These are phyloP conservation scores for Phalacrocorax aristotelis DNA, from an alignment of 2,113 vertebrate species.

Conservation along the genomic window DNA sequence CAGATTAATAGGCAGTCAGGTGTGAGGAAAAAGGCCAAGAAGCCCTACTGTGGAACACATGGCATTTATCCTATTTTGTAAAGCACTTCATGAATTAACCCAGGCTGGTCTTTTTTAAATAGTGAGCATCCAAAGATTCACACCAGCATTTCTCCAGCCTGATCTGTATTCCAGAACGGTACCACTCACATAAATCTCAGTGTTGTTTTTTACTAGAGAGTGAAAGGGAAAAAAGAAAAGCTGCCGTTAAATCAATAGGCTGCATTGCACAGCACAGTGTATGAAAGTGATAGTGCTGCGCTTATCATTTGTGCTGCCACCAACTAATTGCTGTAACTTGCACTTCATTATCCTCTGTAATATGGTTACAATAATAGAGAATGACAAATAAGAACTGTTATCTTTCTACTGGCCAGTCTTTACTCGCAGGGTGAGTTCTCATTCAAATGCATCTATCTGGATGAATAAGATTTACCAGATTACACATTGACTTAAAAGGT, in stretches of 20 bases:
- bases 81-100: constrained; percentile 68
- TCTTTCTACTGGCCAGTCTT: constrained; percentile 1
- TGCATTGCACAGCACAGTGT: constrained; percentile 32
- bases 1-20: constrained; percentile 74
- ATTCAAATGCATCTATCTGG: not conserved
- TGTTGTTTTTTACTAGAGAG: constrained; percentile 14
- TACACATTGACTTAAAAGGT: constrained; percentile 13
- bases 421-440: not conserved
- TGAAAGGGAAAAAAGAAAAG: constrained; percentile 32
- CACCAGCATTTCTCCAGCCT: constrained; percentile 8
- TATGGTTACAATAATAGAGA: constrained; percentile 30
- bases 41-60: constrained; percentile 53
- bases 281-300: not conserved
- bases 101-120: constrained; percentile 24
- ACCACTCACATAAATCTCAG: constrained; percentile 54
- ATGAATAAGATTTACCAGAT: constrained; percentile 21
- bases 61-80: constrained; percentile 59
- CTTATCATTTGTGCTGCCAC: constrained; percentile 52
- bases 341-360: constrained; percentile 57
- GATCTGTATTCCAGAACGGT: constrained; percentile 65
- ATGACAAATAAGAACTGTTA: constrained; percentile 39
- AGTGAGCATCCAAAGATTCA: constrained; percentile 44
- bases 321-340: constrained; percentile 57
- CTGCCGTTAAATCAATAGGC: constrained; percentile 40
- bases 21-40: constrained; percentile 68